Evolutionary conservation across 2,888 invertebrate species (phyloP), one percentile per base, ranked within the genome.

Genomic region (Drosophila glabriapex): DNA sequence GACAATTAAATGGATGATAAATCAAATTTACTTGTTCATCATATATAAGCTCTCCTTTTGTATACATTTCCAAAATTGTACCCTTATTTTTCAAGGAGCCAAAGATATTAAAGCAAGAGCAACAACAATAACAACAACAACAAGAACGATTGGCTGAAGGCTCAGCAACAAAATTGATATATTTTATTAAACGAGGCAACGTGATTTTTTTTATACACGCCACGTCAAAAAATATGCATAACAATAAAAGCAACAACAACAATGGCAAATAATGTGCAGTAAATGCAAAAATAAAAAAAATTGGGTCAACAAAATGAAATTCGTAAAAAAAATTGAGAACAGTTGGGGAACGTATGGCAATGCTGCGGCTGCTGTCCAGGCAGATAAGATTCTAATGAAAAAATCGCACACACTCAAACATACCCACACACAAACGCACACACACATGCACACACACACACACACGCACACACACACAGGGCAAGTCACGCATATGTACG

Each of bases 341-440:
- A 28, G 39, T 56, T 56, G 56, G 59, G 53, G 54, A 29, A 49
- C 64, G 39, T 41, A 52, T 25, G 22, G 9, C 46, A 72, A 78
- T 64, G 55, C 43, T 74, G 69, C 50, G 54, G 76, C 19, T 37
- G 50, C 77, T 41, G 25, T 31, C 22, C 59, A 41, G 31, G n/a
- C 64, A 71, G 71, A 75, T 75, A 70, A 76, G 77, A 70, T 64
- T 70, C 63, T 71, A 71, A 71, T 71, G 77, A 71, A 76, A 71
- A 76, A 77, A 61, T 62, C 31, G 3, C 53, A 29, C 22, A 46
- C 76, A 62, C 35, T 25, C 35, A 60, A 55, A 41, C 28, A 10
- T 9, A 9, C n/a, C 1, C 5, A 28, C 35, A 4, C 41, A 7
- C 39, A 39, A n/a, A n/a, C n/a, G n/a, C n/a, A n/a, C n/a, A n/a